These are phyloP conservation scores for Noctua janthe DNA, from an alignment of 2,888 invertebrate genomes.

Conservation along the genomic window DNA sequence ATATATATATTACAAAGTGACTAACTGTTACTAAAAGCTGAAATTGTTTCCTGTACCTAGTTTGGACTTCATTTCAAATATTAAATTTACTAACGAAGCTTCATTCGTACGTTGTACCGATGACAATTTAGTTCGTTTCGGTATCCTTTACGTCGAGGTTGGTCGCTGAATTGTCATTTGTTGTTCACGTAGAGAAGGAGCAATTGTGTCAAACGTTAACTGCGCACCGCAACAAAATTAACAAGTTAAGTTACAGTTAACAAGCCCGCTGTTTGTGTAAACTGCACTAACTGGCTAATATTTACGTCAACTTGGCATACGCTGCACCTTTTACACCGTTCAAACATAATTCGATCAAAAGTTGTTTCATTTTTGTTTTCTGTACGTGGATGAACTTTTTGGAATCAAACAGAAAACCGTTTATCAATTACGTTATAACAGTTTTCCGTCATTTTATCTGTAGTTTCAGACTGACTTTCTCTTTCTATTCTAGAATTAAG, in stretches of 20 bases:
- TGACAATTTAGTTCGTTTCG: constrained; percentile 57
- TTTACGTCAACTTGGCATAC: constrained; percentile 75
- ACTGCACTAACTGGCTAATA: constrained; percentile 86
- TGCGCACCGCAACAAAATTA: constrained; percentile 82
- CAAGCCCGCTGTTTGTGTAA: constrained; percentile 86
- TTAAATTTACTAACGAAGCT: constrained; percentile 58
- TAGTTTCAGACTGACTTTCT: not conserved
- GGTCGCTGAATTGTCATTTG: constrained; percentile 61
- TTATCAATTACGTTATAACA: constrained; percentile 10
- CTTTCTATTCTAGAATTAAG: not conserved
- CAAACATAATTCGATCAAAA: constrained; percentile 67
- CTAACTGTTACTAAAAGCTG: constrained; percentile 29
- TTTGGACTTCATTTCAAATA: constrained; percentile 50
- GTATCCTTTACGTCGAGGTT: constrained; percentile 51
- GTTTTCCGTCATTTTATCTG: constrained; percentile 20
- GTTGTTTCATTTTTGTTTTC: constrained; percentile 59
- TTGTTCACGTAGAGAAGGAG: constrained; percentile 71
- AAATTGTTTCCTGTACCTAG: constrained; percentile 40
- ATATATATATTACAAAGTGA: constrained; percentile 31
- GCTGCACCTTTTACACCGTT: constrained; percentile 70
- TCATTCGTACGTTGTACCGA: constrained; percentile 54
- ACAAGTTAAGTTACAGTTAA: constrained; percentile 88
- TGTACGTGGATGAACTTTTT: constrained; percentile 43
- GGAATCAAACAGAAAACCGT: constrained; percentile 40
- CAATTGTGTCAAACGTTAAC: constrained; percentile 82